Evolutionary conservation across 2,113 vertebrate species (phyloP), one percentile per base, ranked within the genome.

Genomic region (Haliaeetus leucogaster): DNA sequence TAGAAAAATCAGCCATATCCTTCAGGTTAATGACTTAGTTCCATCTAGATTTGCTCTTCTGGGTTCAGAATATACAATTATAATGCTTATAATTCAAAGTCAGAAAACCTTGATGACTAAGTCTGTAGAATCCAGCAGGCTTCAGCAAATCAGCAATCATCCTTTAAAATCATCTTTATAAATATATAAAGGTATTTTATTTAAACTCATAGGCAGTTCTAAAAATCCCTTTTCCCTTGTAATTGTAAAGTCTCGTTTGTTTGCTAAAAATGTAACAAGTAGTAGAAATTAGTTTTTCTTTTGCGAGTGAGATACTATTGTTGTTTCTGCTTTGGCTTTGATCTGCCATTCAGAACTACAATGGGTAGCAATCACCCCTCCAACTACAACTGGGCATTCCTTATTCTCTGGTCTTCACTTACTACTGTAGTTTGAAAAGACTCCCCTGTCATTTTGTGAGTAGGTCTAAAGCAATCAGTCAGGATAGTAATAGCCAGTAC

Each of bases 11-110:
- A 92, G 86, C 52, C 90, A 87, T 97, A 95, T 95, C 94, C 62
- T 97, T 97, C 83, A 96, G 83, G 52, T 94, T 97, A 94, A 95
- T 91, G 66, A 96, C 81, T 96, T 89, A 85, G 92, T 93, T 96
- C 43, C 79, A 92, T 53, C 71, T 90, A 78, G 63, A 86, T 91
- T 88, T 94, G 45, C 45, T 95, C 52, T 93, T 95, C 67, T 73
- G 48, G 18, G 34, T 74, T 93, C 56, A 68, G 77, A 92, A 96
- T 92, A 79, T 71, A 74, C 73, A 85, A 92, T 90, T 91, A 93
- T 34, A 94, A 82, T 50, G 68, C 79, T 90, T 91, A 70, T 56
- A 89, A 92, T 87, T 94, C 82, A 83, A 88, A 79, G 8, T 62
- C 32, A 83, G 43, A 89, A 95, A 91, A 68, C 22, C 40, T 91